Evolutionary conservation across 2,888 invertebrate species (phyloP).

Genomic region (Pediacus dermestoides): DNA sequence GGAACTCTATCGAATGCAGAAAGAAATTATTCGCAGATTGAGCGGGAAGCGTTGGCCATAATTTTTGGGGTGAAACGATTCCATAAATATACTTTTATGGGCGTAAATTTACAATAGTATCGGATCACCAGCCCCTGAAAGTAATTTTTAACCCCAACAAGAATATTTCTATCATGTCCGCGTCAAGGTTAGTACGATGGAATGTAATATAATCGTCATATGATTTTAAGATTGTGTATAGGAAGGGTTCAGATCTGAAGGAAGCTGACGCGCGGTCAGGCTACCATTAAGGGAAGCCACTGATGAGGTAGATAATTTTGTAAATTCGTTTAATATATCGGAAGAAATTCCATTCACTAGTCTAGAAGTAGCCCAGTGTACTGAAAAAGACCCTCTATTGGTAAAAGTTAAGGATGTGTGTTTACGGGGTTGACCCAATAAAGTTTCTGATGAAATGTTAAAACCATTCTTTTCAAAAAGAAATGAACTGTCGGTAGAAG

Average conservation of each 20-base stretch:
- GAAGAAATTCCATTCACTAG: constrained; percentile 13
- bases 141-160: constrained; percentile 20
- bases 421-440: constrained; percentile 14
- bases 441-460: constrained; percentile 9
- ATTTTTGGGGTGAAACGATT: constrained; percentile 38
- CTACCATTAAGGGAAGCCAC: constrained; percentile 13
- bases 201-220: constrained; percentile 17
- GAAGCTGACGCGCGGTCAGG: constrained; percentile 16
- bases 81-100: constrained; percentile 41
- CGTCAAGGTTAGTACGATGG: constrained; percentile 20
- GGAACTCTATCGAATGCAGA: constrained; percentile 34
- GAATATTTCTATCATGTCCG: constrained; percentile 15
- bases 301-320: constrained; percentile 2
- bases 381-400: constrained; percentile 11
- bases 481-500: constrained; percentile 13
- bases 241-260: constrained; percentile 9
- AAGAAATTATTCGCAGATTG: constrained; percentile 37
- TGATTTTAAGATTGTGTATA: constrained; percentile 16
- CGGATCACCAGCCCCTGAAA: constrained; percentile 21
- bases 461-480: constrained; percentile 15
- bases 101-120: constrained; percentile 28
- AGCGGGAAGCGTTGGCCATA: constrained; percentile 40
- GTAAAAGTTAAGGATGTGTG: constrained; percentile 13
- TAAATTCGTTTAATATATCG: constrained; percentile 13
- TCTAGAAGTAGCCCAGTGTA: constrained; percentile 11